A percentile compares a stretch with the other conserved stretches of the same genome.
These are phyloP conservation scores for Morone saxatilis DNA, from an alignment of 2,113 vertebrate genomes.

Conservation along the genomic window DNA sequence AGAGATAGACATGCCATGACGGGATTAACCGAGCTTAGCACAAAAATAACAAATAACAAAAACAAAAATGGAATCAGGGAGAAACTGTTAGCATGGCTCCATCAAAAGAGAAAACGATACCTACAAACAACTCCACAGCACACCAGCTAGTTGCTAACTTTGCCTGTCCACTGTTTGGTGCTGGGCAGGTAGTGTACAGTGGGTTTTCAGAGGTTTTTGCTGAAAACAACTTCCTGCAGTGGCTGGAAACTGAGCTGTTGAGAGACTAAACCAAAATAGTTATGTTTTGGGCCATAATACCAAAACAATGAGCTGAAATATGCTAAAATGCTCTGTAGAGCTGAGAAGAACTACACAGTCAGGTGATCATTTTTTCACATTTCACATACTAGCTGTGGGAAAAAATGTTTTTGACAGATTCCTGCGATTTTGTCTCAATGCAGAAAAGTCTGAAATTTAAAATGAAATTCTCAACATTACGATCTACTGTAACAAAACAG, in stretches of 20 bases:
- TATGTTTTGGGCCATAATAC: neutral
- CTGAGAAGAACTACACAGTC: neutral
- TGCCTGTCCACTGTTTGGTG: neutral
- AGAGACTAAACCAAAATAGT: neutral
- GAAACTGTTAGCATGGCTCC: too few species aligned
- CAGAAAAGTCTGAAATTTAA: too few species aligned
- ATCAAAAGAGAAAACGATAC: neutral
- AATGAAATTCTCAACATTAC: too few species aligned
- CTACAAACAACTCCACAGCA: neutral
- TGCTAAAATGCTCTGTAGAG: neutral
- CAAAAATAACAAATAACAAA: too few species aligned
- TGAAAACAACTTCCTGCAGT: neutral
- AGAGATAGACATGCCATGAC: neutral
- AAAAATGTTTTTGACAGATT: too few species aligned
- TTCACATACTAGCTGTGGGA: neutral
- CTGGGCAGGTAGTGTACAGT: neutral
- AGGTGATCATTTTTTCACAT: neutral
- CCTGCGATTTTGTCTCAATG: too few species aligned
- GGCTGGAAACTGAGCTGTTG: neutral
- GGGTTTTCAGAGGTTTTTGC: neutral
- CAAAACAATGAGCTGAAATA: neutral
- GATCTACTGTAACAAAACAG: too few species aligned
- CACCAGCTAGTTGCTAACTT: too few species aligned
- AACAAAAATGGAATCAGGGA: neutral
- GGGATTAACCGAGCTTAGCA: neutral